phyloP scores from a whole-genome alignment of 35 echinoderm and acorn worm species.

The Heliocidaris tuberculata region DNA sequence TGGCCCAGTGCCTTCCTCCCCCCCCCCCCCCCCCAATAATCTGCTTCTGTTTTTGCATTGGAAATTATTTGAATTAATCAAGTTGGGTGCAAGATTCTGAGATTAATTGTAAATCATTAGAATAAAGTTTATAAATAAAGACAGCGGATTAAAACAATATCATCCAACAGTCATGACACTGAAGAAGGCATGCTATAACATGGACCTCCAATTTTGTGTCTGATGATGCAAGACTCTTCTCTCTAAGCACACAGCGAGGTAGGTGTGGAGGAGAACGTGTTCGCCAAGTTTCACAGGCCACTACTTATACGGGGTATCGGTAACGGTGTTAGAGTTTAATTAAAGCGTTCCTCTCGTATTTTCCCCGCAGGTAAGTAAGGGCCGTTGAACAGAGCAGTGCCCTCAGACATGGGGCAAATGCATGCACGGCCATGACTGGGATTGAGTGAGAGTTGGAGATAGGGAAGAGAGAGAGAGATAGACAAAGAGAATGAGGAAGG shows the following conservation, averaged over 20 bases:
- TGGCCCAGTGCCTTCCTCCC: too few species aligned
- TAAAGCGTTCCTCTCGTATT: constrained; percentile 7
- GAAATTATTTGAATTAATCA: too few species aligned
- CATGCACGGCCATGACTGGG: background rate
- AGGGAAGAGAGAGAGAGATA: background rate
- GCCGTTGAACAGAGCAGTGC: background rate
- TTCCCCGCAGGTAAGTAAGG: background rate
- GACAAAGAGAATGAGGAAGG: background rate
- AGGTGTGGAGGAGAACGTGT: background rate
- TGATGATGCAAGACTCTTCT: background rate
- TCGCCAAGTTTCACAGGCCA: background rate
- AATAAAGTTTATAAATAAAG: too few species aligned
- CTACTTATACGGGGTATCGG: constrained; percentile 7
- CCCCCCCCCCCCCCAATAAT: too few species aligned
- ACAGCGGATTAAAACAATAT: too few species aligned
- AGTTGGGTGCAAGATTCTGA: too few species aligned
- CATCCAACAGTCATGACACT: too few species aligned
- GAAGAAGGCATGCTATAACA: too few species aligned
- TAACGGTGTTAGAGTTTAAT: constrained; percentile 29
- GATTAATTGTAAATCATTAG: too few species aligned
- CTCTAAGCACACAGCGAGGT: too few species aligned
- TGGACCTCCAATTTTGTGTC: background rate
- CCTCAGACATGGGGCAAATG: background rate
- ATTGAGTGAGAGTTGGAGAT: background rate
- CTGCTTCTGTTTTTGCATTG: too few species aligned